Base-by-base conservation (phyloP, 2,888 invertebrate species). In the Vandiemenella viatica region DNA sequence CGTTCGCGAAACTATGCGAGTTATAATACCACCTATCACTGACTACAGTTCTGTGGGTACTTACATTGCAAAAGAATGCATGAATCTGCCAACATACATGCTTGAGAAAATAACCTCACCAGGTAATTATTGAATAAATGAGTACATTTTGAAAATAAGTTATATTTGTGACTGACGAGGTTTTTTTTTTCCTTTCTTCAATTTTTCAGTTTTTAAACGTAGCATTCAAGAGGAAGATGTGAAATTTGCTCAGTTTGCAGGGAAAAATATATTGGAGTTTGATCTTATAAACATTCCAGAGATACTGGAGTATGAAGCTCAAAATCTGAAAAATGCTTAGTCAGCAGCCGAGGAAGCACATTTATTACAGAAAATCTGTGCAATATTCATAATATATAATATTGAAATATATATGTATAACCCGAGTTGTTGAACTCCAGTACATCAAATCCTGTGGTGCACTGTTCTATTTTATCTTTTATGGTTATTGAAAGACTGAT, bases 171-270 rank as follows among this genome's bases (percentile, higher is more conserved):
- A 6, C n/a, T 46, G 26, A 37, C 15, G 16, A 7, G 1, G 49
- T 51, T 22, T 37, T 32, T 45, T 23, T 17, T 32, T 13, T 41
- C 10, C 26, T 43, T 42, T 50, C 37, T 45, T 32, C 38, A 6
- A 18, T 19, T n/a, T 40, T 40, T 32, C 8, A 23, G 15, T 10
- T 13, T 13, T 20, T 61, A 82, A 81, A 65, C 74, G 82, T 38
- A 64, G 63, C 48, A 58, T 3, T 67, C 70, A 1, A 6, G 50
- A 45, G 4, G 62, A 69, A 54, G 60, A 73, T 59, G 72, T 68
- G 37, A 77, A 80, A 60, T 88, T 80, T 67, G 78, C 82, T 46
- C 81, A 80, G 61, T 89, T 84, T 67, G 76, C 84, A 19, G 89
- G 89, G 13, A 77, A 75, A 47, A 77, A 76, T 58, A 76, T 88